Evolutionary conservation across 2,113 vertebrate genomes (phyloP).

Genomic region (Poecilia latipinna): DNA sequence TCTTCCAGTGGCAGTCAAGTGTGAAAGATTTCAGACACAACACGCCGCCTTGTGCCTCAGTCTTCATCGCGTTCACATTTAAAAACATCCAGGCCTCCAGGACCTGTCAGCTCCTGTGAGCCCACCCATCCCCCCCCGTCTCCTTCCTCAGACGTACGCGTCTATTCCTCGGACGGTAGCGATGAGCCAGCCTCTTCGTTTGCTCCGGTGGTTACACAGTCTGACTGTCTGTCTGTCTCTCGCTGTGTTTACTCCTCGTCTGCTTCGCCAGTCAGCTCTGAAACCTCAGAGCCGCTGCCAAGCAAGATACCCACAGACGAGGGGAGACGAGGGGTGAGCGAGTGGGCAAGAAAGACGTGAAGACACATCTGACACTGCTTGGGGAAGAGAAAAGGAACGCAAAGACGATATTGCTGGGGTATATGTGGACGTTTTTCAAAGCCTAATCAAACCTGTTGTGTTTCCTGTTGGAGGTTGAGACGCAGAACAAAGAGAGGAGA

Average conservation of each 20-base stretch:
- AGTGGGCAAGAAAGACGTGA: neutral
- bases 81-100: neutral
- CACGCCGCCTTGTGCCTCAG: neutral
- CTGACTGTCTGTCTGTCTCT: conserved; percentile 52
- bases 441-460: conserved; percentile 7
- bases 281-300: conserved; percentile 60
- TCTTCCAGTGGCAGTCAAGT: too few species aligned
- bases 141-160: conserved; percentile 2
- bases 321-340: neutral
- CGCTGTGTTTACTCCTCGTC: conserved; percentile 65
- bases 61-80: neutral
- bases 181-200: conserved; percentile 36
- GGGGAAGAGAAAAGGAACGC: neutral
- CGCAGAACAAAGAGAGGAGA: neutral
- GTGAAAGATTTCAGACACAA: too few species aligned
- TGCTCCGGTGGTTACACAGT: conserved; percentile 48
- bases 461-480: conserved; percentile 16
- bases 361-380: conserved; percentile 15
- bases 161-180: conserved; percentile 11
- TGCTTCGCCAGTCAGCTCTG: conserved; percentile 49
- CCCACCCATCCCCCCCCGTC: neutral
- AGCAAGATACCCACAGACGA: conserved; percentile 31
- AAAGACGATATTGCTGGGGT: conserved; percentile 16
- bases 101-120: conserved; percentile 8
- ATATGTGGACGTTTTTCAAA: conserved; percentile 8